Conservation (phyloP, 2,113 vertebrate species). For the Laterallus jamaicensis region DNA sequence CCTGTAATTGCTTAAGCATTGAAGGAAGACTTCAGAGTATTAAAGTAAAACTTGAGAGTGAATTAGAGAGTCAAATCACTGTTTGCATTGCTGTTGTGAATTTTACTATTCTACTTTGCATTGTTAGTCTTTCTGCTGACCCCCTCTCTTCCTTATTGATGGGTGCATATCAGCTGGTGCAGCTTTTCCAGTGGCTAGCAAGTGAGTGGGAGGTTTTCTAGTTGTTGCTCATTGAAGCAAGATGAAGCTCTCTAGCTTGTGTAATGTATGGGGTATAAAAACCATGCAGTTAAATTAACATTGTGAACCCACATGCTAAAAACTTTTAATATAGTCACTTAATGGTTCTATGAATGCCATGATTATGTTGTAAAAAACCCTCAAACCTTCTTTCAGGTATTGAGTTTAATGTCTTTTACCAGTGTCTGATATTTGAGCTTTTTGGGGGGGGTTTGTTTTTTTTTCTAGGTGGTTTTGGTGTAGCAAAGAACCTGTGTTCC, state of each 20-base stretch:
- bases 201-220: neutral
- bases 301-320: neutral
- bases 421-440: neutral
- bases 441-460: neutral
- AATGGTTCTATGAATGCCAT: fast-evolving
- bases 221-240: neutral
- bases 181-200: neutral
- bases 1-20: neutral
- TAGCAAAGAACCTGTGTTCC: slow-evolving; percentile 83
- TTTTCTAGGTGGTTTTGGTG: slow-evolving; percentile 79
- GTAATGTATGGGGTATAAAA: neutral
- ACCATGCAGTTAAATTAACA: neutral
- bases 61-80: neutral
- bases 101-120: neutral
- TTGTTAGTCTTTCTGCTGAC: neutral
- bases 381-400: neutral
- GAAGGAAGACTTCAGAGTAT: neutral
- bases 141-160: neutral
- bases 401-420: neutral
- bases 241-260: neutral
- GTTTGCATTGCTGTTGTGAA: neutral
- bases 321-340: neutral
- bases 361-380: neutral
- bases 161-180: neutral
- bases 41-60: neutral